Conservation (phyloP, 2,113 vertebrate species). For the Phocoena phocoena region DNA sequence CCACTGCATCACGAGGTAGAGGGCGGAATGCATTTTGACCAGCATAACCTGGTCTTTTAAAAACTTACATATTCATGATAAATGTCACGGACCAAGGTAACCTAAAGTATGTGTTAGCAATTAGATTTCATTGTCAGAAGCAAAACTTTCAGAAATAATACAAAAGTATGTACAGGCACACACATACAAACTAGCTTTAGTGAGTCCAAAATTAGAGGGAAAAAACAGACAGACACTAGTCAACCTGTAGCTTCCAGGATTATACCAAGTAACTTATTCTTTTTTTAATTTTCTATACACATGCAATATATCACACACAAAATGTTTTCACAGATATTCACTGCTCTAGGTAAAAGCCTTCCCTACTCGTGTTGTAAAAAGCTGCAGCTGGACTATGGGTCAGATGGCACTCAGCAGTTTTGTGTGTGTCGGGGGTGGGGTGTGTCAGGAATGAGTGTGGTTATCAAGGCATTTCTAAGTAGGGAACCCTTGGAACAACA, state of each 20-base stretch:
- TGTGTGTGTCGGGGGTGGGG: constrained; percentile 73
- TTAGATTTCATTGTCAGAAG: neutral
- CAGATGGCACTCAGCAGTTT: constrained; percentile 47
- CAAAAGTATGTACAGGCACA: neutral
- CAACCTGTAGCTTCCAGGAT: neutral
- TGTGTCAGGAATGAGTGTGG: constrained; percentile 83
- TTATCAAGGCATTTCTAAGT: constrained; percentile 87
- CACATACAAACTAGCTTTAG: neutral
- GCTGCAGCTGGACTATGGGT: constrained; percentile 56
- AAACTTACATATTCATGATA: neutral
- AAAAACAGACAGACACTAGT: neutral
- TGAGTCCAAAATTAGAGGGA: neutral
- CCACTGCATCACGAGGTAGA: too few relatives aligned
- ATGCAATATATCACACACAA: neutral
- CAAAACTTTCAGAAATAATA: constrained; percentile 9
- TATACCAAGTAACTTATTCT: neutral
- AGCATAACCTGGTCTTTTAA: neutral
- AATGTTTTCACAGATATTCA: neutral
- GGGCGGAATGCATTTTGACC: neutral
- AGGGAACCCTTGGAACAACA: constrained; percentile 86
- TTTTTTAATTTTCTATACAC: neutral
- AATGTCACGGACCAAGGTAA: neutral
- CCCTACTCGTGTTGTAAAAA: neutral
- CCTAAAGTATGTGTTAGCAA: neutral
- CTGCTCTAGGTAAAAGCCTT: constrained; percentile 44